These are phyloP conservation scores for Epiblema foenella DNA, from an alignment of 2,888 invertebrate genomes.

Conservation along the genomic window DNA sequence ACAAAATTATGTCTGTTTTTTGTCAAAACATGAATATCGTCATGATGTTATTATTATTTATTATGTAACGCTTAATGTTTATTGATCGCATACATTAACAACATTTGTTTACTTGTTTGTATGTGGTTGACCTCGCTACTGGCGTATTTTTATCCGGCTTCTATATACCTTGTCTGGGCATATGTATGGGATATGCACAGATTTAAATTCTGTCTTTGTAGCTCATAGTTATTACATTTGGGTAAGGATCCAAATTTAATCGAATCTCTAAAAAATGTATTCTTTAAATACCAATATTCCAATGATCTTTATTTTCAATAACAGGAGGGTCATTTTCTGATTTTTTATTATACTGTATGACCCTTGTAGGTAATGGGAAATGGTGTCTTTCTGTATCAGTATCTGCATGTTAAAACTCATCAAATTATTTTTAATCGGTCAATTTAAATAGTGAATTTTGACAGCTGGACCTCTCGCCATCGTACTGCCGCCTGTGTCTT, in stretches of 20 bases:
- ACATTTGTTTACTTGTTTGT: constrained; percentile 26
- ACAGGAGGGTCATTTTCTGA: no score
- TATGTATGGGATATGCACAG: not conserved
- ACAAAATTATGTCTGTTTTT: no score
- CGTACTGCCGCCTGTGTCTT: not conserved
- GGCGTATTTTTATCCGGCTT: constrained; percentile 7
- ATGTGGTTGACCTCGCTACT: constrained; percentile 30
- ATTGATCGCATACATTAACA: constrained; percentile 2
- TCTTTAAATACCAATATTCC: no score
- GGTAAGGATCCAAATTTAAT: no score
- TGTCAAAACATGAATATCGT: no score
- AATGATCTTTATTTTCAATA: no score
- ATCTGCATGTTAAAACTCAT: no score
- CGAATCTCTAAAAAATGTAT: no score
- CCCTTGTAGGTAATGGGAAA: not conserved
- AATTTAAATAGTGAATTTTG: no score
- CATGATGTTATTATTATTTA: not conserved
- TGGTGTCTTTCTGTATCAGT: not conserved
- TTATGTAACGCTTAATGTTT: not conserved
- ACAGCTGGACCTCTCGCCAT: not conserved
- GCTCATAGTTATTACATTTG: no score
- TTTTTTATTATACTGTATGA: no score
- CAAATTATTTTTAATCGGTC: no score
- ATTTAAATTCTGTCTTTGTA: not conserved
- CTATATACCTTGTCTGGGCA: constrained; percentile 17